Evolutionary conservation across 2,888 invertebrate species (phyloP).

Genomic region (Hyppa rectilinea): DNA sequence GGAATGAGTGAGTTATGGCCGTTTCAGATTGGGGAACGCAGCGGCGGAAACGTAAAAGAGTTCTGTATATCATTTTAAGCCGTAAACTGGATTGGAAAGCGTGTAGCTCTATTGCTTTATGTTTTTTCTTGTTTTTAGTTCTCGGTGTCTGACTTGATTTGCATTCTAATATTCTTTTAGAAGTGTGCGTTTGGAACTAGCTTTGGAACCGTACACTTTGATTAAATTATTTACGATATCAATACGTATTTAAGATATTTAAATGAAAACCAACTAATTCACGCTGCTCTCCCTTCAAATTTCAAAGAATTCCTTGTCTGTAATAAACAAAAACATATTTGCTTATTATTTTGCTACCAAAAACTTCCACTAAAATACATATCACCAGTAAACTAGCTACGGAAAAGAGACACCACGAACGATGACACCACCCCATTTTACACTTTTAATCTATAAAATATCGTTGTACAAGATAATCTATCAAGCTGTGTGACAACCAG

Average conservation of each 20-base stretch:
- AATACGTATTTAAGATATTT: not conserved
- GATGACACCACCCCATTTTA: slow-evolving; percentile 41
- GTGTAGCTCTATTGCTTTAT: slow-evolving; percentile 34
- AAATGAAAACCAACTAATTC: not conserved
- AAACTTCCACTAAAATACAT: not conserved
- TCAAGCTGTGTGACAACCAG: slow-evolving; percentile 66
- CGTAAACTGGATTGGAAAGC: slow-evolving; percentile 54
- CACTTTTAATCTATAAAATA: slow-evolving; percentile 60
- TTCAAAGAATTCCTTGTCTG: not conserved
- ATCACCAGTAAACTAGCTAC: slow-evolving; percentile 19
- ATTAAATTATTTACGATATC: not conserved
- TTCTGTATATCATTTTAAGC: slow-evolving; percentile 62
- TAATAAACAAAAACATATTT: not conserved
- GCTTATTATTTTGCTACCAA: not conserved
- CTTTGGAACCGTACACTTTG: not conserved
- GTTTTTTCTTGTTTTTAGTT: slow-evolving; percentile 35
- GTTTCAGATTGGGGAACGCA: slow-evolving; percentile 63
- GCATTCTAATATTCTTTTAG: slow-evolving; percentile 20
- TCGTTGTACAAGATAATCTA: slow-evolving; percentile 67
- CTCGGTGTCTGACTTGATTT: slow-evolving; percentile 26
- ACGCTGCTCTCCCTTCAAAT: not conserved
- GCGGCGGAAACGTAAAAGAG: slow-evolving; percentile 57
- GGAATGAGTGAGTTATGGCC: slow-evolving; percentile 74
- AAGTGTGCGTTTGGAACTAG: not conserved
- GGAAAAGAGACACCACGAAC: slow-evolving; percentile 26